Conservation (phyloP, 2,797 vertebrate genomes). For the Lophius americanus region DNA sequence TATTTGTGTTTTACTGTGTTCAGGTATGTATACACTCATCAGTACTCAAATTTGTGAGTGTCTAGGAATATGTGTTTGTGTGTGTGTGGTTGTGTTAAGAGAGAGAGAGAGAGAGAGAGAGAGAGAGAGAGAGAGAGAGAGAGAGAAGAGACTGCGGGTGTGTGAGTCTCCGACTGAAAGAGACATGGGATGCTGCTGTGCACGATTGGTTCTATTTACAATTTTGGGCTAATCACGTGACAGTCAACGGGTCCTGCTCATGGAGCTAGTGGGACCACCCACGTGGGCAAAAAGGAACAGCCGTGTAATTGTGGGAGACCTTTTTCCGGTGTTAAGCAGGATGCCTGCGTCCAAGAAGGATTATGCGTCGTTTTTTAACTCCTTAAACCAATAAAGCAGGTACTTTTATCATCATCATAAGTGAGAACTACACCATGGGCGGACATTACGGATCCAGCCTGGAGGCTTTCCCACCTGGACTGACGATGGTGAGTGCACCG, state of each 20-base stretch:
- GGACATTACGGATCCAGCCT: conserved; percentile 50
- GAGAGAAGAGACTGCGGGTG: too few relatives aligned
- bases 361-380: conserved; percentile 74
- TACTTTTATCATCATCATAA: conserved; percentile 51
- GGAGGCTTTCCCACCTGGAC: conserved; percentile 44
- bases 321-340: conserved; percentile 80
- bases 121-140: too few relatives aligned
- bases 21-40: too few relatives aligned
- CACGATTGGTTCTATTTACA: conserved; percentile 68
- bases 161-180: not conserved
- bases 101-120: too few relatives aligned
- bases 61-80: conserved; percentile 11
- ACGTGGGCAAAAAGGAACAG: conserved; percentile 87
- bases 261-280: conserved; percentile 88
- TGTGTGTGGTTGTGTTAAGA: not conserved
- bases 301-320: conserved; percentile 84
- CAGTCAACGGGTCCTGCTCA: conserved; percentile 84
- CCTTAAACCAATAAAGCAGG: conserved; percentile 37
- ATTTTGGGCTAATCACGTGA: conserved; percentile 82
- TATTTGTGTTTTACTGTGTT: too few relatives aligned
- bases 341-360: conserved; percentile 81
- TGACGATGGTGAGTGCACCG: conserved; percentile 64
- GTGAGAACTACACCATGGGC: conserved; percentile 22
- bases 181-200: conserved; percentile 9
- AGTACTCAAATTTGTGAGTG: too few relatives aligned